These are phyloP conservation scores for Drosophila burlai DNA, from an alignment of 1,140 invertebrate species.

Conservation along the genomic window DNA sequence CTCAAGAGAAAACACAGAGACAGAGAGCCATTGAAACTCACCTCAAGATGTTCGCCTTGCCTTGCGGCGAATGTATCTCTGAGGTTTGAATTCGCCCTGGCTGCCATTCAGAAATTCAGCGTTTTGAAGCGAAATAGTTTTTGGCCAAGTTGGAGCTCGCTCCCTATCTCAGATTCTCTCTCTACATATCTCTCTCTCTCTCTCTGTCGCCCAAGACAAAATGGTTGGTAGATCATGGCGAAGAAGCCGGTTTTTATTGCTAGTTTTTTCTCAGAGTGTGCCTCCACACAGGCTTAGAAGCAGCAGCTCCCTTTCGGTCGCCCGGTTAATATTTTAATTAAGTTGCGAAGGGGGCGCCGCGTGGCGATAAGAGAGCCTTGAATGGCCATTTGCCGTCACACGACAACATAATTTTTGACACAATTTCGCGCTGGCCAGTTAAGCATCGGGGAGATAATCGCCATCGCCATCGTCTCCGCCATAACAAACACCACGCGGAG, in stretches of 20 bases:
- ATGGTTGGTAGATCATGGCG: conserved; percentile 81
- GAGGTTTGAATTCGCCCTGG: conserved; percentile 10
- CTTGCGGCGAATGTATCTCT: conserved; percentile 44
- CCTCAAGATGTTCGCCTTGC: conserved; percentile 47
- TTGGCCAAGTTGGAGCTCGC: conserved; percentile 16
- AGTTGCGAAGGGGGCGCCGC: conserved; percentile 56
- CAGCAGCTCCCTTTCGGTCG: conserved; percentile 4
- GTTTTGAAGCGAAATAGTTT: conserved; percentile 35
- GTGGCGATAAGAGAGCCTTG: conserved; percentile 41
- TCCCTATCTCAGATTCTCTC: conserved; percentile 14
- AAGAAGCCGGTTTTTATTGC: conserved; percentile 72
- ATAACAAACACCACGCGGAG: conserved; percentile 69
- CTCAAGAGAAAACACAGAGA: conserved; percentile 1
- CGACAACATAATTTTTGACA: conserved; percentile 83
- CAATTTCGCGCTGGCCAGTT: conserved; percentile 64
- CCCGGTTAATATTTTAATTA: conserved; percentile 71
- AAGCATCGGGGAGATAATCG: conserved; percentile 70
- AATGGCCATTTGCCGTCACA: conserved; percentile 41
- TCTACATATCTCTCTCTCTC: neutral
- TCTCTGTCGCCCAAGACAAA: conserved; percentile 61
- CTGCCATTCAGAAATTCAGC: conserved; percentile 76
- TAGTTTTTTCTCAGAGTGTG: conserved; percentile 19
- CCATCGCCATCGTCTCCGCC: conserved; percentile 21
- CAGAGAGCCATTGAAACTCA: conserved; percentile 50
- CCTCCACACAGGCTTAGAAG: conserved; percentile 12